Base-by-base conservation (phyloP, 2,888 invertebrate species). In the Ashinkailepas kermadecensis region DNA sequence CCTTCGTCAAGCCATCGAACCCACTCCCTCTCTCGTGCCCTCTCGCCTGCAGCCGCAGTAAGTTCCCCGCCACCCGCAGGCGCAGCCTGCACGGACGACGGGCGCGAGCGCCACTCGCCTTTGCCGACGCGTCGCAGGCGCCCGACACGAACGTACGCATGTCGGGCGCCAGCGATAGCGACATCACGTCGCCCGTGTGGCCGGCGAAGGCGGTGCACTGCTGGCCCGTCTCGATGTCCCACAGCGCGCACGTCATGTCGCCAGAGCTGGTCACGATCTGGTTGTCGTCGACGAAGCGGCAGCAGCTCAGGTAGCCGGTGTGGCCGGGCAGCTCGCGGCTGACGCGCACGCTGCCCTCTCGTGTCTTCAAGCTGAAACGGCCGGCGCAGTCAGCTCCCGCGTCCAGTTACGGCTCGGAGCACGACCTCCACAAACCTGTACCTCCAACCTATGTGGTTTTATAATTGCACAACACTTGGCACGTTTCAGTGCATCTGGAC, bases 161-260 rank as follows among this genome's bases (percentile, higher is more conserved):
- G 90, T 99, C 99, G 84, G 99, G 99, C 85, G 99, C 94, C 86
- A 99, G 91, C 83, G 97, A 98, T 84, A 99, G 91, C 83, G 98
- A 98, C 99, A 99, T 99, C 80, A 99, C 99, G 90, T 99, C 99
- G 84, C 99, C 99, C 85, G 99, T 99, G 91, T 99, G 99, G 79
- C 99, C 99, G 82, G 97, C 93, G 91, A 99, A 99, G 86, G 97
- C 96, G 82, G 97, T 97, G 88, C 97, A 96, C 90, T 99, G 99
- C 90, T 99, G 98, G 83, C 99, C 99, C 83, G 99, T 99, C 91
- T 99, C 99, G 87, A 99, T 99, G 90, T 99, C 99, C 99, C 99
- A 99, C 85, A 99, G 92, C 86, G 99, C 99, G 90, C 94, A 99
- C 85, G 99, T 96, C 99, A 99, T 99, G 89, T 99, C 99, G 85